These are phyloP conservation scores for Chaetogeoica ovagalla DNA, from an alignment of 2,888 invertebrate species.

Conservation along the genomic window DNA sequence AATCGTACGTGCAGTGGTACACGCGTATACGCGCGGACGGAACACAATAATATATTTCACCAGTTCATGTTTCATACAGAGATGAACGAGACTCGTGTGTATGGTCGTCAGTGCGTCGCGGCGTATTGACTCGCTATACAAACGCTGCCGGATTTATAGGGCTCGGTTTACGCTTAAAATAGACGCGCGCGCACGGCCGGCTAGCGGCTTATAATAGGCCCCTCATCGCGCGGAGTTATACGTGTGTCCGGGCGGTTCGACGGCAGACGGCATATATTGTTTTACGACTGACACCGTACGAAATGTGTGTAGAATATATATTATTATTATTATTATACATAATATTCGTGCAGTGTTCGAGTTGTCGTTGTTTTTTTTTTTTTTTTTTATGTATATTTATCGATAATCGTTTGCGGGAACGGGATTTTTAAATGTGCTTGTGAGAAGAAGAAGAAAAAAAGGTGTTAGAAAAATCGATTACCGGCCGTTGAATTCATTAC, in stretches of 20 bases:
- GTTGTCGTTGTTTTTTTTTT: no score
- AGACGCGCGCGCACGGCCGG: constrained; percentile 17
- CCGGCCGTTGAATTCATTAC: no score
- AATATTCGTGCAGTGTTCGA: no score
- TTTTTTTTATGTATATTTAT: no score
- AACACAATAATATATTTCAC: constrained; percentile 38
- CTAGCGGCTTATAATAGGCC: constrained; percentile 30
- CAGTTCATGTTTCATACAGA: constrained; percentile 42
- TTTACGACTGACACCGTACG: neutral
- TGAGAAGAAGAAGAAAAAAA: no score
- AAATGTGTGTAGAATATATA: no score
- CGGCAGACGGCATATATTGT: constrained; percentile 39
- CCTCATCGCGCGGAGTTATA: neutral
- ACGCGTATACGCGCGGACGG: neutral
- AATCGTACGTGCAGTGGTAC: constrained; percentile 2
- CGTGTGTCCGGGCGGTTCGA: no score
- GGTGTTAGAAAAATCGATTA: no score
- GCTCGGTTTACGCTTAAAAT: constrained; percentile 45
- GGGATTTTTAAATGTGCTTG: no score
- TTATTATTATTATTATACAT: no score
- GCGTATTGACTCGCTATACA: constrained; percentile 12
- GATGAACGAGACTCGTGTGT: neutral
- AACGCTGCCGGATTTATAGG: constrained; percentile 33
- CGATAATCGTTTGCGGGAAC: no score
- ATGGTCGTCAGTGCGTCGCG: neutral